Conservation (phyloP, 2,888 invertebrate species). For the Cephus runcator region DNA sequence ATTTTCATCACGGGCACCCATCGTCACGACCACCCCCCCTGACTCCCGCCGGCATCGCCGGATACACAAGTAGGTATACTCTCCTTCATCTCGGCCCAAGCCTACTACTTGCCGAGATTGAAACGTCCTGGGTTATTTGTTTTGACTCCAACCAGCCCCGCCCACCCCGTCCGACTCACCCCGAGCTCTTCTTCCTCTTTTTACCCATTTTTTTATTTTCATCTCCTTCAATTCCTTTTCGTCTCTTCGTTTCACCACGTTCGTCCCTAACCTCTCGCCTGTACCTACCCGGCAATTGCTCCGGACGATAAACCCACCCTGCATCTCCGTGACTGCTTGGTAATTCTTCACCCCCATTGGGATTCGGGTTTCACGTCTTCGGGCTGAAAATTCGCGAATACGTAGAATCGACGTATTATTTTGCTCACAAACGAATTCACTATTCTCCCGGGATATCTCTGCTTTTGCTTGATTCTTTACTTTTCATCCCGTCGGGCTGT, state of each 20-base stretch:
- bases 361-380: neutral
- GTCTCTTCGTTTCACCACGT: neutral
- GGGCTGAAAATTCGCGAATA: neutral
- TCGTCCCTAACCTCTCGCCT: neutral
- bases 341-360: neutral
- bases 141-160: constrained; percentile 56
- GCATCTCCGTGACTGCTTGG: neutral
- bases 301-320: neutral
- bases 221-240: neutral
- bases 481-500: neutral
- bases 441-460: neutral
- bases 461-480: neutral
- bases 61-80: neutral
- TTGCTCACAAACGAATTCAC: neutral
- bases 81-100: constrained; percentile 1
- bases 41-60: neutral
- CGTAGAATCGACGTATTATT: neutral
- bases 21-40: neutral
- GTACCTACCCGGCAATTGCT: neutral
- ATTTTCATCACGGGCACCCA: neutral
- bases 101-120: constrained; percentile 41
- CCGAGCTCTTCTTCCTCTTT: neutral
- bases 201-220: neutral
- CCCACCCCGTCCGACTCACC: constrained; percentile 47
- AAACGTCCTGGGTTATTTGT: constrained; percentile 61